Conservation (phyloP, 2,888 invertebrate species). For the Caenorhabditis sp. region DNA sequence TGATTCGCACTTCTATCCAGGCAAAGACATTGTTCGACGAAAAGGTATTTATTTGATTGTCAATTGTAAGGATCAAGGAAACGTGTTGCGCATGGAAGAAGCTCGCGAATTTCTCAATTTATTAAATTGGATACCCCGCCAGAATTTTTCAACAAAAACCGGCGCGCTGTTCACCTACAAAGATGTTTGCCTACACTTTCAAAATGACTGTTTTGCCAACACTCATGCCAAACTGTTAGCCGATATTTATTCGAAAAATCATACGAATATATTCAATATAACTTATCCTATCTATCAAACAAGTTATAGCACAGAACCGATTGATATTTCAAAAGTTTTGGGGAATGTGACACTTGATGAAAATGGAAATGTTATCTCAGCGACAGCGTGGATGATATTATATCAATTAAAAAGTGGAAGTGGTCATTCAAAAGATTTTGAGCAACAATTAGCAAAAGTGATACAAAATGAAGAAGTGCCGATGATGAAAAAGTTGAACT, state of each 20-base stretch:
- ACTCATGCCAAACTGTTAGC: slow-evolving; percentile 59
- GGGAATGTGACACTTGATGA: slow-evolving; percentile 41
- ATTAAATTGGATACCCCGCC: slow-evolving; percentile 52
- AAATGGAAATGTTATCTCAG: slow-evolving; percentile 38
- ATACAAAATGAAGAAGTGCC: slow-evolving; percentile 42
- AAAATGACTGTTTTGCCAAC: slow-evolving; percentile 64
- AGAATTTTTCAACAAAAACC: slow-evolving; percentile 30
- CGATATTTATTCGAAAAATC: slow-evolving; percentile 51
- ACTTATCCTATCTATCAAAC: slow-evolving; percentile 58
- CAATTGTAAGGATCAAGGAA: slow-evolving; percentile 37
- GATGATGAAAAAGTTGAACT: slow-evolving; percentile 33
- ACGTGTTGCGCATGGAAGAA: slow-evolving; percentile 42
- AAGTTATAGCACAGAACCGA: slow-evolving; percentile 58
- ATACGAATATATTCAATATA: slow-evolving; percentile 52
- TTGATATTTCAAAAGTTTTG: slow-evolving; percentile 56
- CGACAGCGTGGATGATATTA: slow-evolving; percentile 61
- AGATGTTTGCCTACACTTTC: slow-evolving; percentile 51
- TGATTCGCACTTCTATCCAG: slow-evolving; percentile 56
- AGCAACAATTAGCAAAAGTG: slow-evolving; percentile 43
- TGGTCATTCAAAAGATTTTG: slow-evolving; percentile 50
- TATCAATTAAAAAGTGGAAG: slow-evolving; percentile 58
- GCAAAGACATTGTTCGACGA: slow-evolving; percentile 60
- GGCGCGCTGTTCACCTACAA: slow-evolving; percentile 36
- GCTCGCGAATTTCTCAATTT: slow-evolving; percentile 54
- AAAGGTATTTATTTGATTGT: slow-evolving; percentile 62